Evolutionary conservation across 2,113 vertebrate genomes (phyloP), one percentile per base, ranked within the genome.

Genomic region (Rhinoptilus africanus): DNA sequence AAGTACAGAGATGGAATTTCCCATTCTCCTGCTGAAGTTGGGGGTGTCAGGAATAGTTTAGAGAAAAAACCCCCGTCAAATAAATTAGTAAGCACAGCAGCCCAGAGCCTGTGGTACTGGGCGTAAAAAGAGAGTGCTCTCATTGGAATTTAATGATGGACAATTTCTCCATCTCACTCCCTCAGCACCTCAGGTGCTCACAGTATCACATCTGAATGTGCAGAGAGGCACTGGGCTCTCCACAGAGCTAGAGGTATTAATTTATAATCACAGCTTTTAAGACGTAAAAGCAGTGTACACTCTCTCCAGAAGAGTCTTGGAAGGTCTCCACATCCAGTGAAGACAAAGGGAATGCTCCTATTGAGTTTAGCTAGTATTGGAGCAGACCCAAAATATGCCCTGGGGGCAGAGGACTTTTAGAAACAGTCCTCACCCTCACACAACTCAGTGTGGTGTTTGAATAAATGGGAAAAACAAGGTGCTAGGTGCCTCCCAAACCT

Each of bases 1-100:
- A 96, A 91, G 72, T 14, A 85, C 27, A 22, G 57, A 81, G 60
- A 32, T 53, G 56, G 88, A 95, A 92, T 91, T 94, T 84, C 76
- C 76, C 64, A 53, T 68, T 91, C 54, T 92, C 22, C 79, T 63
- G 62, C 79, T 89, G 32, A 56, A 83, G 56, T 75, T 4, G 2
- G 50, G 14, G n/a, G 26, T 51, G n/a, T 86, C 72, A 67, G 47
- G 32, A 84, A 27, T 56, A 57, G 68, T 64, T 86, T 67, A 73
- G 56, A 83, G 66, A 39, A 41, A 84, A 84, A 89, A 80, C 13
- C 1, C 2, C 8, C 19, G 45, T 45, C 41, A 68, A 60, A 83
- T 62, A 56, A 88, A 79, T 78, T 32, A 72, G 7, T 54, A 90
- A 82, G 47, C 30, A 71, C 20, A 69, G 39, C 9, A 75, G n/a